A percentile compares a stretch with the other conserved stretches of the same genome.
phyloP scores from a whole-genome alignment of 2,113 vertebrate species.

The Oriolus oriolus region DNA sequence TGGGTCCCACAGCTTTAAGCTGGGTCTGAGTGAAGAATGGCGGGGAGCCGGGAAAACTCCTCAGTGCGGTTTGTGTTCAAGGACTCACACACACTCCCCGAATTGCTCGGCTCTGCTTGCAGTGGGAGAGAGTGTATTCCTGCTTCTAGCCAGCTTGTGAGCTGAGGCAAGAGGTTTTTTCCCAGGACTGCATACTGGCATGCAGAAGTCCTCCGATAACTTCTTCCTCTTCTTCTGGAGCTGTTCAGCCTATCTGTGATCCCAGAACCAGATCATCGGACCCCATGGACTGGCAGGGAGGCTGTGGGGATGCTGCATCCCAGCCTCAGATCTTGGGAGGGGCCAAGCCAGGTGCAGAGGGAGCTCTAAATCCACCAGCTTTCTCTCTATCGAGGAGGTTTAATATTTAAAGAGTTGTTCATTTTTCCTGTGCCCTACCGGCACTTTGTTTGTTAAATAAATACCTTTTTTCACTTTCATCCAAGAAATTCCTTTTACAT shows the following conservation, averaged over 20 bases:
- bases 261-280: not conserved
- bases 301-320: accelerated
- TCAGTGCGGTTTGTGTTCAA: not conserved
- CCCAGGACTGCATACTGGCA: not conserved
- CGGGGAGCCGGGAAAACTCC: not conserved
- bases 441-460: not conserved
- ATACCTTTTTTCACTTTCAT: not conserved
- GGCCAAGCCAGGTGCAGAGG: not conserved
- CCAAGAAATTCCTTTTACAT: not conserved
- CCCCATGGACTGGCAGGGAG: accelerated
- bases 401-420: not conserved
- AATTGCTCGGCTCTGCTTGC: not conserved
- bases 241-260: not conserved
- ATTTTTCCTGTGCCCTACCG: not conserved
- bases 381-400: not conserved
- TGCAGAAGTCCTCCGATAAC: not conserved
- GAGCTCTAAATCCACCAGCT: not conserved
- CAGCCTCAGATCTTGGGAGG: accelerated
- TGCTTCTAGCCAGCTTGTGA: not conserved
- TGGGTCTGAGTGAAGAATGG: not conserved
- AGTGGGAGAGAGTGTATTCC: not conserved
- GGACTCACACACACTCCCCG: not conserved
- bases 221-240: not conserved
- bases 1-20: not conserved
- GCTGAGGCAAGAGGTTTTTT: not conserved